Conservation (phyloP, 2,888 invertebrate species). For the Eupithecia subfuscata region DNA sequence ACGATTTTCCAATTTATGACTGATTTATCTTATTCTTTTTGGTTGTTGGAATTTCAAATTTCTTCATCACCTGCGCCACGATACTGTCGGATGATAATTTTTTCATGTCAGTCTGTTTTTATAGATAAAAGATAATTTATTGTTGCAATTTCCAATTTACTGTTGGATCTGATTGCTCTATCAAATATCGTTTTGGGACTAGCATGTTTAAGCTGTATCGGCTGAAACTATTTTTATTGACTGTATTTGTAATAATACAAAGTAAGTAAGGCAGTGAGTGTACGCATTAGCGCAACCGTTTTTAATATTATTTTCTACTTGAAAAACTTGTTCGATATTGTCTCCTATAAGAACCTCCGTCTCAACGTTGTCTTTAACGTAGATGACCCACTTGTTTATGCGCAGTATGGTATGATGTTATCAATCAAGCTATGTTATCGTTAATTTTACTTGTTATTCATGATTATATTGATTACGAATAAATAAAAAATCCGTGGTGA, state of each 20-base stretch:
- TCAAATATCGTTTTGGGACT: not conserved
- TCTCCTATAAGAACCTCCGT: not conserved
- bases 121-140: not conserved
- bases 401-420: not conserved
- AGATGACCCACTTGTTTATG: not conserved
- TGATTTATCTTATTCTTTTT: conserved; percentile 3
- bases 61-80: not conserved
- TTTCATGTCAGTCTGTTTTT: not conserved
- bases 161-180: not conserved
- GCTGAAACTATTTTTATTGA: not conserved
- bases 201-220: not conserved
- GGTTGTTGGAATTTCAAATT: not conserved
- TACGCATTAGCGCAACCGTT: not conserved
- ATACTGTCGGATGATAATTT: not conserved
- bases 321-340: not conserved
- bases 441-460: not conserved
- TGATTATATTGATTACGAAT: not conserved
- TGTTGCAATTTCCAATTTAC: not conserved
- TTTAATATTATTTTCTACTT: not conserved
- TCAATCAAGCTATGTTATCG: not conserved
- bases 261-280: too few species aligned
- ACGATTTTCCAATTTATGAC: conserved; percentile 13
- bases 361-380: not conserved
- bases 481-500: not conserved
- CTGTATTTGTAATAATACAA: too few species aligned